phyloP scores from a whole-genome alignment of 2,113 vertebrate species.

The Upupa epops region DNA sequence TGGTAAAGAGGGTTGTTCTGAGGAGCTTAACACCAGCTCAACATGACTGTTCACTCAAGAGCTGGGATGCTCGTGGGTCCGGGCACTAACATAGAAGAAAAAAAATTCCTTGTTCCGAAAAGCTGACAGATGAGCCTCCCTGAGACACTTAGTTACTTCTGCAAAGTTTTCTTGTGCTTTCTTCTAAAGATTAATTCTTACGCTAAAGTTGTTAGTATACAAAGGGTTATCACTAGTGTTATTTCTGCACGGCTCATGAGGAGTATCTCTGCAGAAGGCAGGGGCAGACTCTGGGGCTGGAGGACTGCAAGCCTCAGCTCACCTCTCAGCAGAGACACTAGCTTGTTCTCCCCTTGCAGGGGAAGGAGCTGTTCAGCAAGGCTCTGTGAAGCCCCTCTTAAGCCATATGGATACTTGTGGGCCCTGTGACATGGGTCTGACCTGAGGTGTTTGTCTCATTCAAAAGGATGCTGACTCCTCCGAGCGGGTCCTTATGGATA shows the following conservation, averaged over 20 bases:
- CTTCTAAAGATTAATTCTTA: background rate
- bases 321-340: background rate
- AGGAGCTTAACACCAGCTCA: background rate
- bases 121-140: rapidly evolving
- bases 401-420: background rate
- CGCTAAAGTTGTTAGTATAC: background rate
- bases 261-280: background rate
- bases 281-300: background rate
- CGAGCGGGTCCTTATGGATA: slow-evolving; percentile 85
- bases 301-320: background rate
- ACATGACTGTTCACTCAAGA: rapidly evolving
- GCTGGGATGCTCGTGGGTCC: background rate
- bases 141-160: background rate
- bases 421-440: rapidly evolving
- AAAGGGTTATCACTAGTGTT: background rate
- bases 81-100: background rate
- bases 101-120: rapidly evolving
- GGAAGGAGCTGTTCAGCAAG: background rate
- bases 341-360: background rate
- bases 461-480: slow-evolving; percentile 84
- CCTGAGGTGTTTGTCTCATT: background rate
- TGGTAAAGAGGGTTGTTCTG: background rate
- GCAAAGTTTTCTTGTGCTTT: background rate
- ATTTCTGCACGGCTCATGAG: background rate
- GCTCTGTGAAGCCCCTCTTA: background rate